Percentiles rank a stretch among this genome's conserved stretches.
phyloP scores from a whole-genome alignment of 2,113 vertebrate genomes.

The Phrynosoma platyrhinos region DNA sequence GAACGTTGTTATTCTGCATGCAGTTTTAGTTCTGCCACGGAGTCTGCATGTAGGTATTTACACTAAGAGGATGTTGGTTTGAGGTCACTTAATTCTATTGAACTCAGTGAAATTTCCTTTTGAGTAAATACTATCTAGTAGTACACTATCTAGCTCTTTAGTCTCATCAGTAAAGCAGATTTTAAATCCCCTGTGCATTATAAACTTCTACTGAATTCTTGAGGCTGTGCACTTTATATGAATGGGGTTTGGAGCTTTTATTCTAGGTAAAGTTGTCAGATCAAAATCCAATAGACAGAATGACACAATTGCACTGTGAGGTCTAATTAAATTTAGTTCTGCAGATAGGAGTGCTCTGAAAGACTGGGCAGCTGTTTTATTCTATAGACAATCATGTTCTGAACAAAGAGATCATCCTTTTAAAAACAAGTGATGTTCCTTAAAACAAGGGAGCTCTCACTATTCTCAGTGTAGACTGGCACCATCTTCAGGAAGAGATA shows the following conservation, averaged over 20 bases:
- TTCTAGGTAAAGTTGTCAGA: conserved; percentile 24
- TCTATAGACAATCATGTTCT: not conserved
- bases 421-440: conserved; percentile 2
- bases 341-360: conserved; percentile 13
- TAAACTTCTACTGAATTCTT: not conserved
- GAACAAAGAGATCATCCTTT: not conserved
- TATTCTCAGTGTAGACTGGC: not conserved
- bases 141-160: not conserved
- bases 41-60: too few species aligned
- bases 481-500: not conserved
- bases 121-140: not conserved
- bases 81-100: too few species aligned
- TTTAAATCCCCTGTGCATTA: not conserved
- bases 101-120: not conserved
- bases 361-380: conserved; percentile 6
- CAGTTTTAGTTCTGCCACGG: too few species aligned
- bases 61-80: too few species aligned
- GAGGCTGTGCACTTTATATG: not conserved
- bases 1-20: too few species aligned
- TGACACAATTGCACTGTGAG: conserved; percentile 17
- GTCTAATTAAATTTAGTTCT: conserved; percentile 36
- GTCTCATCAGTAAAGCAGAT: not conserved
- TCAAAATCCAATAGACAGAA: conserved; percentile 35
- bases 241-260: conserved; percentile 28
- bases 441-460: not conserved